A percentile compares a stretch with the other conserved stretches of the same genome.
Evolutionary conservation across 2,888 invertebrate genomes (phyloP).

Genomic region (Fabriciana adippe): DNA sequence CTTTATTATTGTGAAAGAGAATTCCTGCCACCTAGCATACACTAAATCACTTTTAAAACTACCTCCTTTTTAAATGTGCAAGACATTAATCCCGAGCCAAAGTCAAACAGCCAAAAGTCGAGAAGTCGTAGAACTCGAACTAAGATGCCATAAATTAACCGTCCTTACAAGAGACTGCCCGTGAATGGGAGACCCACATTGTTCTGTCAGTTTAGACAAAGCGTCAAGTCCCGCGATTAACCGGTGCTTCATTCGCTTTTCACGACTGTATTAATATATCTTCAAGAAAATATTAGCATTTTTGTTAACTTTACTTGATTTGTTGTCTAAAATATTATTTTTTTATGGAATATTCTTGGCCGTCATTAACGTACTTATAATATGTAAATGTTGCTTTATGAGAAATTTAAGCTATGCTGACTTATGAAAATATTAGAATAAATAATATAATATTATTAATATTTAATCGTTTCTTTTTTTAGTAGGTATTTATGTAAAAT

Average conservation of each 20-base stretch:
- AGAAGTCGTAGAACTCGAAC: constrained; percentile 39
- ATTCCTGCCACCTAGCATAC: neutral
- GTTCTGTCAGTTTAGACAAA: constrained; percentile 71
- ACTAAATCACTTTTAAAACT: constrained; percentile 18
- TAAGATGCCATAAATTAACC: constrained; percentile 57
- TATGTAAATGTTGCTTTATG: too few relatives aligned
- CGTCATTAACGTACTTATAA: too few relatives aligned
- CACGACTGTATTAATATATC: constrained; percentile 6
- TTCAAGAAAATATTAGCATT: neutral
- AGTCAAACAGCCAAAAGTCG: constrained; percentile 36
- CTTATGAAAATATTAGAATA: too few relatives aligned
- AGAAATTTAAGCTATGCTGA: too few relatives aligned
- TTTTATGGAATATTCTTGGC: too few relatives aligned
- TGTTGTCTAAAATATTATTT: too few relatives aligned
- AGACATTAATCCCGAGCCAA: constrained; percentile 35
- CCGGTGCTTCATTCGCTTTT: constrained; percentile 41
- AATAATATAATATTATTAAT: too few relatives aligned
- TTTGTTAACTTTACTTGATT: neutral
- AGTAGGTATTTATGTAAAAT: too few relatives aligned
- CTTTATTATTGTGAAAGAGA: neutral
- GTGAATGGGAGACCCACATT: constrained; percentile 62
- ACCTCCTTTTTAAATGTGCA: constrained; percentile 23
- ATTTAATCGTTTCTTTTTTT: too few relatives aligned
- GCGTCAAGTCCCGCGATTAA: constrained; percentile 63
- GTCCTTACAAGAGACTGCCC: constrained; percentile 55